These are phyloP conservation scores for Otus sunia DNA, from an alignment of 2,113 vertebrate genomes.

Conservation along the genomic window DNA sequence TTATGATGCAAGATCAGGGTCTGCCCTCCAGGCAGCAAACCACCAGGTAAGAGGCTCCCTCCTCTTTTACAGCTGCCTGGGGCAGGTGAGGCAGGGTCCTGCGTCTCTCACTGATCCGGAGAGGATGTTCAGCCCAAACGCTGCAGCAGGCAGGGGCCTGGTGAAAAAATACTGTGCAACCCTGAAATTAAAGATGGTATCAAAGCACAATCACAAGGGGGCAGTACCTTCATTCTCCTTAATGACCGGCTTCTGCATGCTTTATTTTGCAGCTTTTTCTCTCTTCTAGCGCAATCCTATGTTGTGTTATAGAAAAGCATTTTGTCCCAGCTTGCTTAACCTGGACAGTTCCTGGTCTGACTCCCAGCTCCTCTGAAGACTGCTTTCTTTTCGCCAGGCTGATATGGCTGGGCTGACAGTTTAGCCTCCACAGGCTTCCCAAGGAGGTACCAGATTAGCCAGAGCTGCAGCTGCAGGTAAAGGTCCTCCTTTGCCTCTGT, in stretches of 20 bases:
- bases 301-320: neutral
- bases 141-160: neutral
- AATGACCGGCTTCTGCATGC: neutral
- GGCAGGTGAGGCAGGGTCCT: neutral
- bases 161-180: neutral
- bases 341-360: neutral
- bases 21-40: neutral
- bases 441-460: neutral
- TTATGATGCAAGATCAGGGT: neutral
- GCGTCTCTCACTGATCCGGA: neutral
- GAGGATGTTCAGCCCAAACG: neutral
- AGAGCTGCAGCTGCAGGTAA: neutral
- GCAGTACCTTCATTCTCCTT: conserved; percentile 41
- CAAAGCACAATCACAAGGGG: conserved; percentile 44
- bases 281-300: neutral
- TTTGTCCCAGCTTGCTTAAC: neutral
- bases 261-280: neutral
- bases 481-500: neutral
- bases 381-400: neutral
- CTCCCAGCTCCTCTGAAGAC: neutral
- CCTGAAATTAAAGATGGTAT: conserved; percentile 10
- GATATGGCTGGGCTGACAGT: neutral
- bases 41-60: neutral
- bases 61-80: neutral
- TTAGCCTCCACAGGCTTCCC: neutral